These are phyloP conservation scores for Aromia moschata DNA, from an alignment of 2,888 invertebrate genomes.

Conservation along the genomic window DNA sequence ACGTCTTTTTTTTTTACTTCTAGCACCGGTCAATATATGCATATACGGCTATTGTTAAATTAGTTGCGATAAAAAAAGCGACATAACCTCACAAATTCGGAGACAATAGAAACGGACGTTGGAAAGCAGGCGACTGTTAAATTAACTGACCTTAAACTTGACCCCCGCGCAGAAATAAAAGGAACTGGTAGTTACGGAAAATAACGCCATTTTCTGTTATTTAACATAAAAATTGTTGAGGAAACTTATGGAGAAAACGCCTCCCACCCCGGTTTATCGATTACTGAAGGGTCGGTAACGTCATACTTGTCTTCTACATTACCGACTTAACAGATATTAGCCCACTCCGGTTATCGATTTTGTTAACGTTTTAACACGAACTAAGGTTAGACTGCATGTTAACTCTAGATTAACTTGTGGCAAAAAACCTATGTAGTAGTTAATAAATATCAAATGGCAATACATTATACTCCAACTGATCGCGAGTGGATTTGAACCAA, in stretches of 20 bases:
- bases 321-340: neutral
- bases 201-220: slow-evolving; percentile 26
- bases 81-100: no score
- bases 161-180: slow-evolving; percentile 7
- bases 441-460: no score
- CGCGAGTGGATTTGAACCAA: no score
- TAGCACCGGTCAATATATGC: neutral
- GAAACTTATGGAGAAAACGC: neutral
- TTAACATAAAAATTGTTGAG: slow-evolving; percentile 22
- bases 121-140: neutral
- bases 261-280: slow-evolving; percentile 8
- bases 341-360: no score
- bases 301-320: neutral
- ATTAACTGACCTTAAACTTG: slow-evolving; percentile 27
- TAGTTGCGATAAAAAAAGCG: no score
- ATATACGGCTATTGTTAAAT: neutral
- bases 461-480: no score
- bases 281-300: slow-evolving; percentile 8
- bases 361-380: no score
- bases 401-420: no score
- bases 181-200: slow-evolving; percentile 15
- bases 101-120: no score
- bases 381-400: no score
- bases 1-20: slow-evolving; percentile 2
- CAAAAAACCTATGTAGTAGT: no score